Percentiles rank a stretch among this genome's conserved stretches.
Conservation (phyloP, 2,113 vertebrate species). For the Micromys minutus region DNA sequence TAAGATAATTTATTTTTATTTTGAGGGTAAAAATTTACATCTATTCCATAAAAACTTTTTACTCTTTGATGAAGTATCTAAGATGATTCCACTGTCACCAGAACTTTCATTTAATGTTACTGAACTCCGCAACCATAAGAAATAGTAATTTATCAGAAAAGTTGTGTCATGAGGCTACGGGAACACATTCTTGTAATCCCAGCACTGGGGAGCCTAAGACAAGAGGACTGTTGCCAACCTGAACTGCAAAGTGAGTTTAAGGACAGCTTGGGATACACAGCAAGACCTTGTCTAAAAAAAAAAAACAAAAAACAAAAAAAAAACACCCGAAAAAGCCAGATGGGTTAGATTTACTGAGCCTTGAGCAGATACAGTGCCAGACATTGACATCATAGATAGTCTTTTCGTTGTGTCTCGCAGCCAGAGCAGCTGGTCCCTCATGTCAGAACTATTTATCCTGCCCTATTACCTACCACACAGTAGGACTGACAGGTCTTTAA, state of each 20-base stretch:
- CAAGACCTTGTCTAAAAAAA: neutral
- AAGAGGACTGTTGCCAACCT: neutral
- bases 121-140: neutral
- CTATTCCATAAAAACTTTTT: constrained; percentile 20
- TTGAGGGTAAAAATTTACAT: constrained; percentile 7
- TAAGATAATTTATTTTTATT: neutral
- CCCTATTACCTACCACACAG: neutral
- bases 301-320: neutral
- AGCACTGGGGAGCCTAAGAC: neutral
- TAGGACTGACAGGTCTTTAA: neutral
- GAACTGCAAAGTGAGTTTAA: neutral
- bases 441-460: neutral
- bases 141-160: neutral
- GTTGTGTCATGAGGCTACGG: neutral
- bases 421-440: neutral
- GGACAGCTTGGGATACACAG: neutral
- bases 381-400: neutral
- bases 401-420: neutral
- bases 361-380: neutral
- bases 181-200: neutral
- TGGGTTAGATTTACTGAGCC: neutral
- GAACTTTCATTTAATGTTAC: constrained; percentile 39
- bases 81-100: neutral
- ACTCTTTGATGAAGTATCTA: constrained; percentile 2
- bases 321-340: neutral